Evolutionary conservation across 2,797 vertebrate species (phyloP), one percentile per base, ranked within the genome.

Genomic region (Myotis daubentonii): DNA sequence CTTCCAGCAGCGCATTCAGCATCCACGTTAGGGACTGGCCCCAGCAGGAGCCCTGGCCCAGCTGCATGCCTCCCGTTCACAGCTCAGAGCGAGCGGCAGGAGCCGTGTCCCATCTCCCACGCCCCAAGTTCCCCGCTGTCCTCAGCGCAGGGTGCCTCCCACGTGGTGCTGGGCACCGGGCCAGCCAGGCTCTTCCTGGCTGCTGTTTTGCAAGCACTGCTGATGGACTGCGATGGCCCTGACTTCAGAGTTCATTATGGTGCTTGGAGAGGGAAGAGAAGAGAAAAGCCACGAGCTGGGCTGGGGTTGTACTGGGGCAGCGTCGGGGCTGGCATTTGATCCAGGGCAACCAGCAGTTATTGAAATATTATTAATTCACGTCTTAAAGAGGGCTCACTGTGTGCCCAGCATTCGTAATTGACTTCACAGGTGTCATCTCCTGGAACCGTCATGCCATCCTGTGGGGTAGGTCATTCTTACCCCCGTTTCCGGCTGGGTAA

Each of bases 401-500:
- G 30, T 22, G 72, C 30, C 44, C 1, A 8, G 38, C 0, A 0
- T 53, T 71, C 1, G 2, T 15, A 30, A 49, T 6, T 38, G 51
- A 70, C 9, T 8, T 38, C 80, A n/a, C 11, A 5, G 0, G 0
- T 41, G 0, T 2, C 33, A 9, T 23, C n/a, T 57, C 20, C 4
- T 6, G 15, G 41, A 30, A 2, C 15, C 47, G 22, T 79, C 11
- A 3, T 5, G 20, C 66, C 76, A 0, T 70, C 28, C 74, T 8
- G 16, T 33, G 36, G 16, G 3, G 2, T 68, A 8, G 44, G 47
- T 11, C 66, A 33, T 55, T 30, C 3, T 57, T 57, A n/a, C 20
- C 51, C 36, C 16, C 15, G 2, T 81, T 78, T 41, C 84, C n/a
- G 15, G 8, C 19, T 60, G n/a, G 68, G 19, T 78, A 94, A 65